Evolutionary conservation across 2,113 vertebrate species (phyloP), one percentile per base, ranked within the genome.

Genomic region (Sisor rabdophorus): DNA sequence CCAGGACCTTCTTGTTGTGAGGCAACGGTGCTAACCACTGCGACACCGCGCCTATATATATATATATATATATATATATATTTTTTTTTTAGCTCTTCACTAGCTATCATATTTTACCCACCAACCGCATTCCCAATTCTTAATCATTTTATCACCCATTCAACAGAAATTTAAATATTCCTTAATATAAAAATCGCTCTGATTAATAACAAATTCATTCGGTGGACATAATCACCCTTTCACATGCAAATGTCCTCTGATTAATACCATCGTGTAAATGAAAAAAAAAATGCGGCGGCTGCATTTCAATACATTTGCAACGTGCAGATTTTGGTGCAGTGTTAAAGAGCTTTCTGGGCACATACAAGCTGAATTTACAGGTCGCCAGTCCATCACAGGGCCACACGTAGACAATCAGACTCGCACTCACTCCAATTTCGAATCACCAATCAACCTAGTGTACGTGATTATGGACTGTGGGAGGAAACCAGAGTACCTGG

Each of bases 231-330:
- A 75, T 52, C 50, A 56, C 22, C 52, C 61, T 76, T 76, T 76
- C 73, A 76, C 64, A 76, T 76, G 73, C 61, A 67, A 76, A 76
- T 76, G 20, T 17, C 32, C 52, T 67, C 61, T 67, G 73, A 76
- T 76, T 76, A 76, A 76, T 67, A 76, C 73, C 63, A 67, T 76
- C 67, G 56, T 76, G 73, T 65, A 44, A 67, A 76, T 76, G 44
- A 32, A 64, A 40, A 40, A 44, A 64, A 53, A 64, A 63, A 56
- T 55, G 11, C 61, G 44, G 30, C 9, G 73, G 63, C 50, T 76
- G 30, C 50, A 67, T 76, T 65, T 67, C 11, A 76, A 75, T 65
- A 20, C 61, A 44, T 55, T 65, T 22, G 15, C 48, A 65, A 26
- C 17, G 8, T 26, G 48, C 50, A 44, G 0, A 20, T 48, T 53